Base-by-base conservation (phyloP, 2,797 vertebrate species). In the Falco rusticolus region DNA sequence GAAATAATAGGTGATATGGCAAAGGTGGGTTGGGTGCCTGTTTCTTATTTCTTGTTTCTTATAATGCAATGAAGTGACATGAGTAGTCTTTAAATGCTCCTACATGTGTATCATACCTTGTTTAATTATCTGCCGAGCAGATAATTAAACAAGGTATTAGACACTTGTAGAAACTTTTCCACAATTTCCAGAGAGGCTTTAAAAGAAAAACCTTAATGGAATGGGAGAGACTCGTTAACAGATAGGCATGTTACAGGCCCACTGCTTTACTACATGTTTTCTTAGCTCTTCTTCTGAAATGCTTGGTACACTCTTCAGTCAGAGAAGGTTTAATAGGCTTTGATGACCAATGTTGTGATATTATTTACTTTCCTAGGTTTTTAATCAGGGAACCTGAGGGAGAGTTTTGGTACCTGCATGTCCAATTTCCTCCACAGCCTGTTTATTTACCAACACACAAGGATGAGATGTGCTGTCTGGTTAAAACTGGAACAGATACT, bases 381-480 rank as follows among this genome's bases (percentile, higher is more conserved):
- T 48, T 19, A 50, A 56, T 18, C 34, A 56, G 31, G 68, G 4
- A 76, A 66, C 21, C 25, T 60, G 29, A 16, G 13, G 53, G 24
- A 34, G 11, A 72, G 10, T 72, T 60, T 66, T 71, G 16, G 24
- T 65, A 16, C 25, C 7, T 65, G 12, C 17, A 19, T 78, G 66
- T 53, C 9, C 29, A 1, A 0, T 8, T 48, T 53, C 47, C 29
- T 19, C 10, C 0, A 0, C 17, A 41, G 53, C 20, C n/a, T 60
- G 19, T 26, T 84, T 60, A 28, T 60, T 72, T 60, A 8, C 39
- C 53, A 41, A 19, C 16, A 17, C 37, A 53, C 12, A 65, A 51
- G 24, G 37, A 48, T n/a, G 45, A 66, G 47, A 79, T 6, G 54
- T 19, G 21, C 43, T 47, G 41, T 28, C 60, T 72, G 53, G 25